Evolutionary conservation across 2,113 vertebrate species (phyloP).

Genomic region (Halcyon malimbica): DNA sequence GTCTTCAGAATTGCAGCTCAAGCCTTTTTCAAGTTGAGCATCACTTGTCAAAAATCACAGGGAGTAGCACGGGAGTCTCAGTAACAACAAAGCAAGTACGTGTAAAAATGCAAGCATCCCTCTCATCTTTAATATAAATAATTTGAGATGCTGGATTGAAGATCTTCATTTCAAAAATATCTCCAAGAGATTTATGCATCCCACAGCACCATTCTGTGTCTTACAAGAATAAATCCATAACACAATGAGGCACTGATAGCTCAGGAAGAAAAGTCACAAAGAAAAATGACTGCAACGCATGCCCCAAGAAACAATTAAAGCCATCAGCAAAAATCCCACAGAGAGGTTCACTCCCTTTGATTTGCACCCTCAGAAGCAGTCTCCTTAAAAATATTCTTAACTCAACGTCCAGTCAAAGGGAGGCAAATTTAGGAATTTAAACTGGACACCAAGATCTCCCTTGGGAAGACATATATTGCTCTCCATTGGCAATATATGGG

Average conservation of each 20-base stretch:
- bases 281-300: neutral
- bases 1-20: neutral
- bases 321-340: neutral
- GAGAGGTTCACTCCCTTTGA: neutral
- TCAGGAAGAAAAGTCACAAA: neutral
- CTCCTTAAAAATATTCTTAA: neutral
- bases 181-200: neutral
- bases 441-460: neutral
- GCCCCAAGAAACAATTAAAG: neutral
- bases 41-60: neutral
- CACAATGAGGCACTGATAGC: neutral
- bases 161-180: neutral
- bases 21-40: neutral
- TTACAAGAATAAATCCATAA: neutral
- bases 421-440: neutral
- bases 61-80: neutral
- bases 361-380: neutral
- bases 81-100: neutral
- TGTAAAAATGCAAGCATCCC: neutral
- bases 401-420: neutral
- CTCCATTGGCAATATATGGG: neutral
- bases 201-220: neutral
- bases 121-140: neutral
- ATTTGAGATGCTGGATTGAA: neutral
- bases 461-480: neutral